These are phyloP conservation scores for Malurus melanocephalus DNA, from an alignment of 2,113 vertebrate species.

Conservation along the genomic window DNA sequence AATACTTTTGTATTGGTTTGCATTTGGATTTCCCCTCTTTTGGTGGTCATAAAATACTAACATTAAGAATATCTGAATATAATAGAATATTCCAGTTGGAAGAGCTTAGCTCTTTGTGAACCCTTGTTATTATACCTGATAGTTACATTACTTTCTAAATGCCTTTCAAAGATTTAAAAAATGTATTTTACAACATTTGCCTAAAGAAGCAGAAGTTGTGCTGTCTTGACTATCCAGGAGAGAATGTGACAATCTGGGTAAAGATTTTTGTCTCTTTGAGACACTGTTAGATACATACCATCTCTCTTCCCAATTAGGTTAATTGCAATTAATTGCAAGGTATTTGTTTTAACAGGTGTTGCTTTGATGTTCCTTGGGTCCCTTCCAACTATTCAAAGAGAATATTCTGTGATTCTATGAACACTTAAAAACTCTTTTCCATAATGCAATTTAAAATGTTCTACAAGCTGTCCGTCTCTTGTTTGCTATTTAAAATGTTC, in stretches of 20 bases:
- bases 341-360: background rate
- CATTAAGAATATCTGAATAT: background rate
- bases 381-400: background rate
- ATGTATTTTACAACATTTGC: background rate
- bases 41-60: background rate
- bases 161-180: background rate
- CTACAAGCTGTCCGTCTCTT: background rate
- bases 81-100: background rate
- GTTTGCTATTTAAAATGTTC: background rate
- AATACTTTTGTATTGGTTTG: background rate
- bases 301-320: background rate
- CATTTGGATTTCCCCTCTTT: background rate
- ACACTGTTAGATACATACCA: background rate
- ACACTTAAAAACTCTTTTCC: background rate
- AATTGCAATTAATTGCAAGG: background rate
- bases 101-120: background rate
- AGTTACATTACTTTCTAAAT: background rate
- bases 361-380: rapidly evolving
- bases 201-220: background rate
- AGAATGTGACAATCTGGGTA: background rate
- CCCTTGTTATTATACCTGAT: background rate
- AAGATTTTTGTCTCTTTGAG: background rate
- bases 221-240: background rate
- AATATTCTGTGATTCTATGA: background rate
- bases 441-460: background rate